Percentiles rank a stretch among this genome's conserved stretches.
These are phyloP conservation scores for Maniola hyperantus DNA, from an alignment of 2,888 invertebrate species.

Conservation along the genomic window DNA sequence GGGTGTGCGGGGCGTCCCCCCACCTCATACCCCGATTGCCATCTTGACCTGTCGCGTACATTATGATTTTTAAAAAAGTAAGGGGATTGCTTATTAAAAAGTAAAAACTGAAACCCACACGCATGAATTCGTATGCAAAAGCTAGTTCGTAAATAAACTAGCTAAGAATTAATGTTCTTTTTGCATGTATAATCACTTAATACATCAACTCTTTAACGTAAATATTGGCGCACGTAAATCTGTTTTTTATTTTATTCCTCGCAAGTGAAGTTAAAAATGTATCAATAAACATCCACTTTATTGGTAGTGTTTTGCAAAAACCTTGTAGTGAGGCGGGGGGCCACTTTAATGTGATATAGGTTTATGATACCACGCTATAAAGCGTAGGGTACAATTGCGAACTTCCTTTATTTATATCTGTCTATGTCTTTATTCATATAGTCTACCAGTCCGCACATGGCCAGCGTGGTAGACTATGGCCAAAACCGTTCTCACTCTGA, in stretches of 20 bases:
- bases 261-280: slow-evolving; percentile 23
- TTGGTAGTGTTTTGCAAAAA: slow-evolving; percentile 31
- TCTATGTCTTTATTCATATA: no score
- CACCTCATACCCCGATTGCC: no score
- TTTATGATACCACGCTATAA: slow-evolving; percentile 29
- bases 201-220: slow-evolving; percentile 13
- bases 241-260: slow-evolving; percentile 21
- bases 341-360: slow-evolving; percentile 38
- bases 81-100: no score
- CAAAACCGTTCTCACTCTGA: no score
- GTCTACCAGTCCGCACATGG: no score
- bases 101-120: no score
- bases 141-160: background rate
- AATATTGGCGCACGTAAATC: slow-evolving; percentile 21
- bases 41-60: no score
- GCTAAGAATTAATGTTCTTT: slow-evolving; percentile 5
- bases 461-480: no score
- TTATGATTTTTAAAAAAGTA: no score
- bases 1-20: no score
- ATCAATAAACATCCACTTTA: slow-evolving; percentile 31
- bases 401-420: background rate
- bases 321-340: slow-evolving; percentile 40
- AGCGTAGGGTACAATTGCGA: slow-evolving; percentile 16
- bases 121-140: no score
- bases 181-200: slow-evolving; percentile 10